Conservation (phyloP, 1,140 invertebrate species). For the Dreissena rostriformis region DNA sequence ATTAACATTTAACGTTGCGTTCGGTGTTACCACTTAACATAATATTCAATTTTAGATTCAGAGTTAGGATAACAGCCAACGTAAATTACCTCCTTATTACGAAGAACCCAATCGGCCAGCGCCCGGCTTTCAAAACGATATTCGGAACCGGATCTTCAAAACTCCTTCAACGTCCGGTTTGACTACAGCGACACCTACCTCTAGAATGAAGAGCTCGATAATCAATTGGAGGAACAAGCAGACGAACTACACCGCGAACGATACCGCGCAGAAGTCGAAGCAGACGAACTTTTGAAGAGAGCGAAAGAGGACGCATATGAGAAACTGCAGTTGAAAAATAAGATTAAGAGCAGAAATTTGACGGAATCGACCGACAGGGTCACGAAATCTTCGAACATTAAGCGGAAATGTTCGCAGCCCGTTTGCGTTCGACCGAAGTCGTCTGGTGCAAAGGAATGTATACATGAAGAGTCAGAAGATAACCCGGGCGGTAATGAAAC, state of each 20-base stretch:
- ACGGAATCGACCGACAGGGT: slow-evolving; percentile 47
- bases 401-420: slow-evolving; percentile 4
- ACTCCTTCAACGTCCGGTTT: slow-evolving; percentile 41
- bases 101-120: neutral
- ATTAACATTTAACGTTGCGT: too few species aligned
- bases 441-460: neutral
- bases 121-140: slow-evolving; percentile 1
- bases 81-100: too few species aligned
- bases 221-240: slow-evolving; percentile 51
- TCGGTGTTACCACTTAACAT: too few species aligned
- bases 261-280: slow-evolving; percentile 51
- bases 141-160: slow-evolving; percentile 10
- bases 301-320: slow-evolving; percentile 58
- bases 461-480: slow-evolving; percentile 6
- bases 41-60: too few species aligned
- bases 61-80: too few species aligned
- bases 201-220: slow-evolving; percentile 57
- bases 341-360: slow-evolving; percentile 58
- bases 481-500: neutral
- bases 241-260: slow-evolving; percentile 46
- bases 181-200: slow-evolving; percentile 62
- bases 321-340: slow-evolving; percentile 58
- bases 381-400: slow-evolving; percentile 13
- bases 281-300: slow-evolving; percentile 56
- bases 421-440: neutral